Conservation (phyloP, 2,888 invertebrate genomes). For the Myopa testacea region DNA sequence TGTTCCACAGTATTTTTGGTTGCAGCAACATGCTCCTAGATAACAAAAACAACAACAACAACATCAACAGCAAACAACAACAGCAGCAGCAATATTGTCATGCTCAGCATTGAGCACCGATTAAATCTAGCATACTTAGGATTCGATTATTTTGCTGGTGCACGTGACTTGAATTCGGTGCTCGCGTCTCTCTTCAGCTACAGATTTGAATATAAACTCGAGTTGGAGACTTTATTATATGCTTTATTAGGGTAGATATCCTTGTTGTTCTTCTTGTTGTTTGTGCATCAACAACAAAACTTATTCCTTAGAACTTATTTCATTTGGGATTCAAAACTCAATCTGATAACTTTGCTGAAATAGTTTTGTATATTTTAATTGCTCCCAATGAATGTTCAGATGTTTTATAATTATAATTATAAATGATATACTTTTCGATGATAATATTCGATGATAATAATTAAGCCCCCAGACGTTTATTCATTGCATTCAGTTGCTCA, state of each 20-base stretch:
- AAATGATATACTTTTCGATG: too few relatives aligned
- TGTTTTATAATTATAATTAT: too few relatives aligned
- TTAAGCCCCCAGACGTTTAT: too few relatives aligned
- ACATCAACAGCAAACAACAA: background rate
- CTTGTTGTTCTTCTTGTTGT: constrained; percentile 10
- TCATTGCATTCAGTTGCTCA: too few relatives aligned
- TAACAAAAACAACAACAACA: background rate
- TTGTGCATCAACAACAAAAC: background rate
- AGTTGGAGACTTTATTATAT: too few relatives aligned
- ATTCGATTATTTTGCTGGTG: constrained; percentile 50
- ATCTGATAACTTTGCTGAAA: too few relatives aligned
- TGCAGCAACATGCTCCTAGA: too few relatives aligned
- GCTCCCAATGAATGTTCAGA: too few relatives aligned
- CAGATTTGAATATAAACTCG: constrained; percentile 14
- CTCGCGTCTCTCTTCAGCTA: constrained; percentile 14
- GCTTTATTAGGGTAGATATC: background rate
- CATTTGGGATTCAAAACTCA: too few relatives aligned
- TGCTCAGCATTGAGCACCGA: constrained; percentile 48
- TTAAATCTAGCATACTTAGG: constrained; percentile 52
- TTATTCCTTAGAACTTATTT: too few relatives aligned
- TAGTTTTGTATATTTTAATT: too few relatives aligned
- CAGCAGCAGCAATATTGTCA: constrained; percentile 27
- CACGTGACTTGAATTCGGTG: constrained; percentile 48
- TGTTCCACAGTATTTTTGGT: background rate
- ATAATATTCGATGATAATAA: too few relatives aligned